phyloP scores from a whole-genome alignment of 2,797 vertebrate genomes.

The Natrix natrix region DNA sequence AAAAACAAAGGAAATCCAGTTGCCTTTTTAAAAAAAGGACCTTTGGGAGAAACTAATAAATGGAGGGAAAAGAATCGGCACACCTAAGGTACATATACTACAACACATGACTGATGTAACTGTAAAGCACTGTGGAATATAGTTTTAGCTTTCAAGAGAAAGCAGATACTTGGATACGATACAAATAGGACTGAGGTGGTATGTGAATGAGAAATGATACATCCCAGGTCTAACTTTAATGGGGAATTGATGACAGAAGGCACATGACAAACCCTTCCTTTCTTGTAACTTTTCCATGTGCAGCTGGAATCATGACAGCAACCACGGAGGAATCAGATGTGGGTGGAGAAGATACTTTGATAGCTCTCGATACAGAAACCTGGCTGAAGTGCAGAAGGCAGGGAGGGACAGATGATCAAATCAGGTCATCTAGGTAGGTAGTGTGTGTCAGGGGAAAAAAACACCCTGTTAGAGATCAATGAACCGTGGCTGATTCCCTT shows the following conservation, averaged over 20 bases:
- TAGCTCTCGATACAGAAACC: neutral
- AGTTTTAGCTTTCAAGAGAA: neutral
- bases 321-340: neutral
- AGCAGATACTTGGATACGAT: neutral
- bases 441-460: no score
- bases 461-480: no score
- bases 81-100: neutral
- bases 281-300: constrained; percentile 6
- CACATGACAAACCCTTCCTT: neutral
- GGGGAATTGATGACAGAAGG: neutral
- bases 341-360: neutral
- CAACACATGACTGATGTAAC: neutral
- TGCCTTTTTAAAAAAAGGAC: neutral
- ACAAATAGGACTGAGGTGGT: neutral
- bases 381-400: neutral
- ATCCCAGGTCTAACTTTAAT: neutral
- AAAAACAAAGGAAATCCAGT: neutral
- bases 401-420: neutral
- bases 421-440: constrained; percentile 4
- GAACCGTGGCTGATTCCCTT: no score
- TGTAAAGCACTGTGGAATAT: neutral
- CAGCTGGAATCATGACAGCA: neutral
- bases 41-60: neutral
- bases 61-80: neutral
- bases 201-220: neutral